Conservation (phyloP, 2,797 vertebrate species). For the Lepus townsendii region DNA sequence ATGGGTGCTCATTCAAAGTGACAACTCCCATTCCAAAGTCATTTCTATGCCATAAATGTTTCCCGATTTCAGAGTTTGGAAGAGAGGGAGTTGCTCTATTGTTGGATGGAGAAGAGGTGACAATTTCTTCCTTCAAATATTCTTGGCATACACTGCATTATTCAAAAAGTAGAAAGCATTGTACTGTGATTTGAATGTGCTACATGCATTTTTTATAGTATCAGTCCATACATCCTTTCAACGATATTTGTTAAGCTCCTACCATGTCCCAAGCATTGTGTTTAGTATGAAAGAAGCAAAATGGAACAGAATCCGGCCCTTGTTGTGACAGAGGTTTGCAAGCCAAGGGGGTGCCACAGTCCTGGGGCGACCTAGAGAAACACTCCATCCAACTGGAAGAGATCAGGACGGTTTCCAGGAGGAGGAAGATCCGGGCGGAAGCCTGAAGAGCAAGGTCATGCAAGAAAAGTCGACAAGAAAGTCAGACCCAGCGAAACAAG, state of each 20-base stretch:
- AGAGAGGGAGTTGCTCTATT: neutral
- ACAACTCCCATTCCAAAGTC: neutral
- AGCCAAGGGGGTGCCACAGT: neutral
- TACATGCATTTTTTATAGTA: neutral
- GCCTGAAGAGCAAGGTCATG: neutral
- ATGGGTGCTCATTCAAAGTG: neutral
- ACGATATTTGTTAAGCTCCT: neutral
- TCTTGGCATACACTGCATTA: neutral
- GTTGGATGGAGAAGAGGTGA: neutral
- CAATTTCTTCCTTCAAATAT: neutral
- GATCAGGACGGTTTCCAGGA: neutral
- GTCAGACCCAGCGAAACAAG: neutral
- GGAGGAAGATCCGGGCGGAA: neutral
- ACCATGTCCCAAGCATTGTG: neutral
- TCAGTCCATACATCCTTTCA: neutral
- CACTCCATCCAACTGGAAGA: neutral
- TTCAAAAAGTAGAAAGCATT: slow-evolving; percentile 3
- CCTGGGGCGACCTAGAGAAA: neutral
- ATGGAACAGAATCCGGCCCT: neutral
- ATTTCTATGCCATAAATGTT: neutral
- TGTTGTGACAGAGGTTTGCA: neutral
- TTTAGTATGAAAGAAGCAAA: neutral
- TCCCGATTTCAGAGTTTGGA: neutral
- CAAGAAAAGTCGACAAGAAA: neutral
- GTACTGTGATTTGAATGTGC: neutral